Percentiles rank a stretch among this genome's conserved stretches.
Evolutionary conservation across 2,888 invertebrate species (phyloP).

Genomic region (Diploptera punctata): DNA sequence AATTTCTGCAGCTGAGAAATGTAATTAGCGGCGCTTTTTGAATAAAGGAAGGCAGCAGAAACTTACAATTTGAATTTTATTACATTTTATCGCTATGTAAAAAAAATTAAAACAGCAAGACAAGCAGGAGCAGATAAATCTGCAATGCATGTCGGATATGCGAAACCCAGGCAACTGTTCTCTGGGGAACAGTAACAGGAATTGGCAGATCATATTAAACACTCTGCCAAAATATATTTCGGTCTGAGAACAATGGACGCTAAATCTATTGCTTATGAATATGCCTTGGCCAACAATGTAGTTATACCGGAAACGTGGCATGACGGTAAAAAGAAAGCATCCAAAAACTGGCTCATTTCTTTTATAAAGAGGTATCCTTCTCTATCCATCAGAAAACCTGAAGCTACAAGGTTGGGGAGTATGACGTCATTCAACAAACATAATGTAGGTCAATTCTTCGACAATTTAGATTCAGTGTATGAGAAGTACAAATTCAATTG

Average conservation of each 20-base stretch:
- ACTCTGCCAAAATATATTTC: conserved; percentile 33
- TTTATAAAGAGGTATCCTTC: conserved; percentile 43
- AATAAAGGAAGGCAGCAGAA: neutral
- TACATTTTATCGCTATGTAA: neutral
- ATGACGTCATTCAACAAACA: conserved; percentile 42
- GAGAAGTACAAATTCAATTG: conserved; percentile 46
- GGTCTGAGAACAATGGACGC: conserved; percentile 39
- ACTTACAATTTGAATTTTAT: neutral
- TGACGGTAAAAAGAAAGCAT: conserved; percentile 31
- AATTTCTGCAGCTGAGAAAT: neutral
- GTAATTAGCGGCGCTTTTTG: neutral
- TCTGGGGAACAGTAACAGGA: conserved; percentile 42
- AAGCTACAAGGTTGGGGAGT: conserved; percentile 44
- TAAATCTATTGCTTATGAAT: conserved; percentile 43
- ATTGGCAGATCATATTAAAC: conserved; percentile 41
- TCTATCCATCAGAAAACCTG: conserved; percentile 42
- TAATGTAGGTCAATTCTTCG: conserved; percentile 36
- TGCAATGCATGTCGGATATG: neutral
- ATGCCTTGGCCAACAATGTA: conserved; percentile 41
- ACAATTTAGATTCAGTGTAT: conserved; percentile 45
- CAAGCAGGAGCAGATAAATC: neutral
- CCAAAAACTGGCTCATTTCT: conserved; percentile 42
- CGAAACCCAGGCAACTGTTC: conserved; percentile 31
- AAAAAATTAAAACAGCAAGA: neutral
- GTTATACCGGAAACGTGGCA: conserved; percentile 32